These are phyloP conservation scores for Larimichthys crocea DNA, from an alignment of 2,113 vertebrate species.

Conservation along the genomic window DNA sequence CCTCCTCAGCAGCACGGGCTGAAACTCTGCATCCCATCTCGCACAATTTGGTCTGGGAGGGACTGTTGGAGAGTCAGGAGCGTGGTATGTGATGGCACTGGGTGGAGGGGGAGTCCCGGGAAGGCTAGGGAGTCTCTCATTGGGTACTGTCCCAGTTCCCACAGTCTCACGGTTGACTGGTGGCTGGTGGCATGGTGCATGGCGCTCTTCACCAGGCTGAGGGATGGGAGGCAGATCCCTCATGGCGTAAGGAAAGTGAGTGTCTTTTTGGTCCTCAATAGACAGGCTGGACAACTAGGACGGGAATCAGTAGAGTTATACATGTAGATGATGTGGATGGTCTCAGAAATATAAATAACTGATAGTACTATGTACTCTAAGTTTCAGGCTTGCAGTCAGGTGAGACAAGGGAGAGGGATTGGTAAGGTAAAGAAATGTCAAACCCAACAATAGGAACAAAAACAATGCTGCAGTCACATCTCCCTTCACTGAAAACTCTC, in stretches of 20 bases:
- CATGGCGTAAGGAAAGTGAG: constrained; percentile 68
- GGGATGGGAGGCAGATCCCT: constrained; percentile 60
- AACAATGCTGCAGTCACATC: neutral
- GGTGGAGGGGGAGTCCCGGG: constrained; percentile 37
- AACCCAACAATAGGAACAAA: neutral
- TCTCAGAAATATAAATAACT: neutral
- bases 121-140: constrained; percentile 36
- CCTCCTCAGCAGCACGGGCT: constrained; percentile 37
- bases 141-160: constrained; percentile 11
- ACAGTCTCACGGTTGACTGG: constrained; percentile 7
- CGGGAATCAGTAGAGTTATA: neutral
- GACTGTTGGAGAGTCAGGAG: constrained; percentile 15
- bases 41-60: constrained; percentile 35
- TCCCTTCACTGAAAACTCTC: too few relatives aligned
- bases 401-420: neutral
- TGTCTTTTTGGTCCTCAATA: constrained; percentile 67
- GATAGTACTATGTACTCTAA: neutral
- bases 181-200: neutral
- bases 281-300: constrained; percentile 71
- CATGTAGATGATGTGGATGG: neutral
- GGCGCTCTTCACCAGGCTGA: constrained; percentile 12
- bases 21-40: constrained; percentile 24
- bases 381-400: neutral
- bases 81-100: neutral
- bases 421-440: neutral